Evolutionary conservation across 2,888 invertebrate species (phyloP), one percentile per base, ranked within the genome.

Genomic region (Drosophila trichaetosa): DNA sequence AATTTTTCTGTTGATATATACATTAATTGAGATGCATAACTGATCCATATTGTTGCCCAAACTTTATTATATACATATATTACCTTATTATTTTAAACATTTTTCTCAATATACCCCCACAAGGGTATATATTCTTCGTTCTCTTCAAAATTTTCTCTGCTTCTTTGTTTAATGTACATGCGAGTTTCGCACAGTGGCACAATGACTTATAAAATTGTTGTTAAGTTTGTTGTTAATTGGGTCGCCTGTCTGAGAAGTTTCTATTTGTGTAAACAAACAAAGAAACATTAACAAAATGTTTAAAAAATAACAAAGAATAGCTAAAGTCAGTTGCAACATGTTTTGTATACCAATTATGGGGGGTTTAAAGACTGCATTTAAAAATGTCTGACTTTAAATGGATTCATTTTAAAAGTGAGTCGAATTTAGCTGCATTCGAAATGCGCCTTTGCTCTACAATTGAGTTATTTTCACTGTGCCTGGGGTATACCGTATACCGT

Each of bases 141-240:
- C 10, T 54, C 2, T 10, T 2, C 16, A 36, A 4, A 4, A 16
- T 21, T 21, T 36, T 16, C 16, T n/a, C 10, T 11, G 16, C 16
- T 11, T 36, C 21, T 21, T n/a, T n/a, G 48, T 24, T 34, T 21
- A 38, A 29, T 29, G 21, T 29, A 11, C 11, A 57, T 57, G 33
- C 51, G 38, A 16, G 27, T 36, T 52, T 52, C 29, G 69, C 61
- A 73, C 73, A 73, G 75, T 73, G 75, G 29, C n/a, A 27, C n/a
- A 33, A 36, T 18, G 33, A 18, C 13, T 27, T 11, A 4, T 33
- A 21, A 29, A 53, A 53, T 27, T 52, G 1, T 29, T 53, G 33
- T n/a, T 38, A 38, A 61, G 18, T 38, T 13, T 16, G 18, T 61
- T 38, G 16, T 21, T 29, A 61, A 38, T 27, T 60, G 34, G 53